phyloP scores from a whole-genome alignment of 2,888 invertebrate species.

The Calephelis perditalis region DNA sequence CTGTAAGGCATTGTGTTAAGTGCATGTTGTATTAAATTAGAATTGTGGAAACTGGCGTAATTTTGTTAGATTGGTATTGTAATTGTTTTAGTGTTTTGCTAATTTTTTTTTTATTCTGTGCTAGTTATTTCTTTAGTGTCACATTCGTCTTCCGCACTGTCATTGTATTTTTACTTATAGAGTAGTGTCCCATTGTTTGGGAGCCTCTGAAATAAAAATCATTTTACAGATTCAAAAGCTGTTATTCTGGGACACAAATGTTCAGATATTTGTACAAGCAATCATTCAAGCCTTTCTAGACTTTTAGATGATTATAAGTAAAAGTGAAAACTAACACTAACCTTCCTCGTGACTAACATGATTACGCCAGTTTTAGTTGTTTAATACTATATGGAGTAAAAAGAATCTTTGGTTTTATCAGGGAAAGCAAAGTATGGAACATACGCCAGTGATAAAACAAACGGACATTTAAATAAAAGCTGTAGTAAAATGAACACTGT shows the following conservation, averaged over 20 bases:
- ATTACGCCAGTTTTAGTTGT: constrained; percentile 58
- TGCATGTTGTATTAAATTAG: constrained; percentile 45
- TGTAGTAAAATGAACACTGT: neutral
- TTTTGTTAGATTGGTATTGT: constrained; percentile 45
- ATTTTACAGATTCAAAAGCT: constrained; percentile 64
- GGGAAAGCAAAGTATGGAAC: constrained; percentile 48
- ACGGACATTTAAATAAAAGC: constrained; percentile 1
- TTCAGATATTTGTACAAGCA: constrained; percentile 48
- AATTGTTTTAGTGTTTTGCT: constrained; percentile 29
- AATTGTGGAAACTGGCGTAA: constrained; percentile 61
- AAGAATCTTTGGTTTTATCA: constrained; percentile 58
- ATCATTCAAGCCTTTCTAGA: constrained; percentile 51
- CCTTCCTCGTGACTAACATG: constrained; percentile 47
- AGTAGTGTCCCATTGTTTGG: constrained; percentile 30
- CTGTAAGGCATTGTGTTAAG: constrained; percentile 18
- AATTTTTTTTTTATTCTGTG: constrained; percentile 24
- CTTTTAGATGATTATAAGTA: constrained; percentile 36
- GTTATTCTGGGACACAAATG: constrained; percentile 50
- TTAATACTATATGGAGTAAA: constrained; percentile 42
- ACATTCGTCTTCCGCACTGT: constrained; percentile 44
- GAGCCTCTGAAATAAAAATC: constrained; percentile 37
- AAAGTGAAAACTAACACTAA: constrained; percentile 35
- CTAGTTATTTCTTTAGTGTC: constrained; percentile 36
- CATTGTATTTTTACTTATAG: constrained; percentile 31
- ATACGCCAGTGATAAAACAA: constrained; percentile 12